Evolutionary conservation across 2,797 vertebrate genomes (phyloP).

Genomic region (Propithecus perrieri): DNA sequence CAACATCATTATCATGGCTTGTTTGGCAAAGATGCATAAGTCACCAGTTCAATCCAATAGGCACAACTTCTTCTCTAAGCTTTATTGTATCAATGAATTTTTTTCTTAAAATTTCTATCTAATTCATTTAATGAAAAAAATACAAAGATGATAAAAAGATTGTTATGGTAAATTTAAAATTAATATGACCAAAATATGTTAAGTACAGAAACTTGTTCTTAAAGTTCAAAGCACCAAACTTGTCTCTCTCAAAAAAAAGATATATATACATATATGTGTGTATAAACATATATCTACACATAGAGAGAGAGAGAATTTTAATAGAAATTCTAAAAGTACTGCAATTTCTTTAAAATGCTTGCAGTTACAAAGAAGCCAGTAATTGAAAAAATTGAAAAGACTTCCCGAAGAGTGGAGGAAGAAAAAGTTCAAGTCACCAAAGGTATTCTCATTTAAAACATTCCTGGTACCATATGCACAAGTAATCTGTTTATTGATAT

Average conservation of each 20-base stretch:
- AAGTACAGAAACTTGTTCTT: conserved; percentile 27
- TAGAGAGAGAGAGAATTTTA: conserved; percentile 25
- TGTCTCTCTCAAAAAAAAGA: conserved; percentile 13
- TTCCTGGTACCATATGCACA: conserved; percentile 31
- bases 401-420: conserved; percentile 85
- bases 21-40: conserved; percentile 51
- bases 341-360: conserved; percentile 81
- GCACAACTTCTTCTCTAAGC: conserved; percentile 78
- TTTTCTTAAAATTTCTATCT: conserved; percentile 17
- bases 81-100: conserved; percentile 29
- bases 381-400: conserved; percentile 86
- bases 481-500: conserved; percentile 43
- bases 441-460: conserved; percentile 86
- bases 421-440: conserved; percentile 88
- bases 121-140: conserved; percentile 29
- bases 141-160: neutral
- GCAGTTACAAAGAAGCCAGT: conserved; percentile 87
- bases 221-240: conserved; percentile 37
- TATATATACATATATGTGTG: neutral
- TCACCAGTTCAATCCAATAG: conserved; percentile 71
- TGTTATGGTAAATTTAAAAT: conserved; percentile 40
- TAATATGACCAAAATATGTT: neutral
- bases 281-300: neutral
- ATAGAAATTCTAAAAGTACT: conserved; percentile 69
- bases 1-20: conserved; percentile 39